phyloP scores from a whole-genome alignment of 2,113 vertebrate species.

The Pagrus major region DNA sequence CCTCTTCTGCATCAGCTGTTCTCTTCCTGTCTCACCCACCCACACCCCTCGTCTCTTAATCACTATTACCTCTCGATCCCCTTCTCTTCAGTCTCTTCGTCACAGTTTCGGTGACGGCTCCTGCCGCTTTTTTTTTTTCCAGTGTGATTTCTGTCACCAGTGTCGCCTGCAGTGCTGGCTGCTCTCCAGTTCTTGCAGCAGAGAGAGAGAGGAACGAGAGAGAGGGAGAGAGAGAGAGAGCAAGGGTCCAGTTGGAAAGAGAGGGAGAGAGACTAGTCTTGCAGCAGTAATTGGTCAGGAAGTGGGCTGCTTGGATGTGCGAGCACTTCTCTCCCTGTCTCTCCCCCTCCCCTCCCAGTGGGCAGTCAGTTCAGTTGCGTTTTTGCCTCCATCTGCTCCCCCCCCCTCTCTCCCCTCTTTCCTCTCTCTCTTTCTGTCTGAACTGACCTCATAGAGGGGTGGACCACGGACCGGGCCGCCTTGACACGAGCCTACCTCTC shows the following conservation, averaged over 20 bases:
- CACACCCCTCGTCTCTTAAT: slow-evolving; percentile 28
- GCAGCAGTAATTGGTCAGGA: slow-evolving; percentile 82
- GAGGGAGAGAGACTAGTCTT: slow-evolving; percentile 61
- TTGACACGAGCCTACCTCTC: slow-evolving; percentile 28
- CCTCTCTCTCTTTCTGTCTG: slow-evolving; percentile 61
- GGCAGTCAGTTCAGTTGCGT: slow-evolving; percentile 71
- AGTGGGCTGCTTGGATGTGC: slow-evolving; percentile 75
- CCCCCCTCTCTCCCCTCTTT: slow-evolving; percentile 37
- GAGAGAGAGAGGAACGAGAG: slow-evolving; percentile 48
- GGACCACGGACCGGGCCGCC: slow-evolving; percentile 60
- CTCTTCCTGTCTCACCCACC: slow-evolving; percentile 14
- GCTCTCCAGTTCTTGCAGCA: slow-evolving; percentile 68
- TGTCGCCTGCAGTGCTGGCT: slow-evolving; percentile 80
- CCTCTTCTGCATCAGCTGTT: slow-evolving; percentile 21
- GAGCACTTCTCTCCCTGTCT: slow-evolving; percentile 56
- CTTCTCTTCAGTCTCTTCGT: slow-evolving; percentile 8
- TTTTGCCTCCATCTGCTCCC: slow-evolving; percentile 73
- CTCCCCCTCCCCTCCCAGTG: slow-evolving; percentile 60
- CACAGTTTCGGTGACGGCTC: slow-evolving; percentile 49
- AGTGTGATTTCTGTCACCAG: slow-evolving; percentile 57
- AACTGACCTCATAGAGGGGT: slow-evolving; percentile 81
- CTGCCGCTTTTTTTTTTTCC: slow-evolving; percentile 9
- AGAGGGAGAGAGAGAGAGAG: slow-evolving; percentile 36
- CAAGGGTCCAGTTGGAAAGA: slow-evolving; percentile 32
- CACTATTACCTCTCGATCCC: slow-evolving; percentile 15